Evolutionary conservation across 1,140 invertebrate species (phyloP).

Genomic region (Drosophila trapezifrons): DNA sequence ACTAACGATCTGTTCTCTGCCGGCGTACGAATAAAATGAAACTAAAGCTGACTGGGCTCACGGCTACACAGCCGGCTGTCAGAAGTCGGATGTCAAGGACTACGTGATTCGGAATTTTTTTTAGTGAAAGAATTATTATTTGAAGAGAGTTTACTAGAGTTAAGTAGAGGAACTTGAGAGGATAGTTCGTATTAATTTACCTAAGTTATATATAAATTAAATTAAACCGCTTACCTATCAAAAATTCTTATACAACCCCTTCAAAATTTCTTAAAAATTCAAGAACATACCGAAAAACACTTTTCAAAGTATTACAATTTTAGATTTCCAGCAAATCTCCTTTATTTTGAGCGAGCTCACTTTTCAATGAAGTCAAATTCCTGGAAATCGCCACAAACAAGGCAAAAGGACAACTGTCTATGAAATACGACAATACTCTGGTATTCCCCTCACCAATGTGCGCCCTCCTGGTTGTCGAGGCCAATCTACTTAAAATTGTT

Average conservation of each 20-base stretch:
- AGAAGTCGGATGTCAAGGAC: slow-evolving; percentile 6
- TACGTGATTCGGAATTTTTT: slow-evolving; percentile 7
- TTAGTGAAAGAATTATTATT: too few relatives aligned
- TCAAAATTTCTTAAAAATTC: too few relatives aligned
- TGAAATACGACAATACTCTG: slow-evolving; percentile 25
- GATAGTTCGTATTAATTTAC: too few relatives aligned
- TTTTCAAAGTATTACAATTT: background rate
- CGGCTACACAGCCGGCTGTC: background rate
- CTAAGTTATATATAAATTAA: too few relatives aligned
- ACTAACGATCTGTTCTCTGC: slow-evolving; percentile 37
- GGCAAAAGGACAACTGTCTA: slow-evolving; percentile 14
- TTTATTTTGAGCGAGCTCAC: background rate
- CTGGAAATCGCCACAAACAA: slow-evolving; percentile 43
- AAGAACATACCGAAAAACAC: too few relatives aligned
- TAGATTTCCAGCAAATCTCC: background rate
- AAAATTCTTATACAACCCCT: too few relatives aligned
- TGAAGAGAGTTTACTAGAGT: fast-evolving
- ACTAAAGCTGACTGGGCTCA: background rate
- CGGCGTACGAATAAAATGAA: slow-evolving; percentile 35
- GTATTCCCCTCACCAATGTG: background rate
- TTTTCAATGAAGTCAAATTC: background rate
- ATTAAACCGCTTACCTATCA: too few relatives aligned
- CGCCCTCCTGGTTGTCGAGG: slow-evolving; percentile 9
- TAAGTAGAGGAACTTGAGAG: background rate
- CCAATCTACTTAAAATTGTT: slow-evolving; percentile 80